phyloP scores from a whole-genome alignment of 2,113 vertebrate species.

The Pandion haliaetus region DNA sequence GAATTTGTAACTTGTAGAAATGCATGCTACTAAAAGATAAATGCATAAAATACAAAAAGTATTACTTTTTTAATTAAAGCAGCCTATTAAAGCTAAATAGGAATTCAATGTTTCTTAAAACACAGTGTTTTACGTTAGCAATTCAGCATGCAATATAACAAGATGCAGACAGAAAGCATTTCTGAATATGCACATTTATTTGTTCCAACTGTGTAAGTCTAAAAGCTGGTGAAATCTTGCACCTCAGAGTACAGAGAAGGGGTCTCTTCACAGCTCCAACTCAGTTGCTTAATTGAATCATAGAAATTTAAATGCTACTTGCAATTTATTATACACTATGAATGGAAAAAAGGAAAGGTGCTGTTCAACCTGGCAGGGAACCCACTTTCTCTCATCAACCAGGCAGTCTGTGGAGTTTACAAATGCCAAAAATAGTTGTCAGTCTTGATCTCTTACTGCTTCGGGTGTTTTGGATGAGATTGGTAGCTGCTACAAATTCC shows the following conservation, averaged over 20 bases:
- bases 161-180: background rate
- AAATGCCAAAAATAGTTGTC: background rate
- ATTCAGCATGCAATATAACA: background rate
- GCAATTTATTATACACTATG: background rate
- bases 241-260: background rate
- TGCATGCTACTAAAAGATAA: background rate
- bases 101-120: background rate
- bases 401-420: background rate
- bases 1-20: background rate
- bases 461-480: background rate
- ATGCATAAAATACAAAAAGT: background rate
- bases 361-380: background rate
- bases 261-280: background rate
- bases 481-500: background rate
- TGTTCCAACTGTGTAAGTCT: background rate
- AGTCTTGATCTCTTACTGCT: background rate
- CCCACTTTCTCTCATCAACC: background rate
- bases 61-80: background rate
- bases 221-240: background rate
- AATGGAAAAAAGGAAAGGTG: background rate
- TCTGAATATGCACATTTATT: background rate
- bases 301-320: background rate
- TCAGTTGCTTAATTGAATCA: background rate
- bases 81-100: slow-evolving; percentile 11
- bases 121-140: background rate